Evolutionary conservation across 2,113 vertebrate genomes (phyloP).

Genomic region (Pelodiscus sinensis): DNA sequence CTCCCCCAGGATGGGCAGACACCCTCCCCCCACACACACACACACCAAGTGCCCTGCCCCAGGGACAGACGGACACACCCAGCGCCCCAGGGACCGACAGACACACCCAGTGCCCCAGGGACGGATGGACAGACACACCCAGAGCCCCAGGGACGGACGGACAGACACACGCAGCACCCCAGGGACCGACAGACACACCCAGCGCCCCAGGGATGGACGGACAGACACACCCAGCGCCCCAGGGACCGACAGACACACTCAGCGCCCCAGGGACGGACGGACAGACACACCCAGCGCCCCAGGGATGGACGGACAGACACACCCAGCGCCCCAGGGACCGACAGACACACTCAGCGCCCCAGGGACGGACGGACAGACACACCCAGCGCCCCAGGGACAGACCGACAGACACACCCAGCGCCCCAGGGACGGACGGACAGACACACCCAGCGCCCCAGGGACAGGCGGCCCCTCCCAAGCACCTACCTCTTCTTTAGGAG

Average conservation of each 20-base stretch:
- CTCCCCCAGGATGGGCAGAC: too few relatives aligned
- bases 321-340: neutral
- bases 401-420: neutral
- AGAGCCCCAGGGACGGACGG: too few relatives aligned
- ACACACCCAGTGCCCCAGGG: neutral
- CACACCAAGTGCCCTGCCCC: neutral
- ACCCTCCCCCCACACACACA: too few relatives aligned
- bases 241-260: neutral
- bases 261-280: neutral
- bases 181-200: too few relatives aligned
- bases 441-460: neutral
- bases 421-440: too few relatives aligned
- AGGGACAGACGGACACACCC: too few relatives aligned
- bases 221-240: neutral
- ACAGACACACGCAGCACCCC: neutral
- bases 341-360: neutral
- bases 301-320: too few relatives aligned
- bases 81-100: neutral
- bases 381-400: neutral
- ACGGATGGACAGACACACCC: neutral
- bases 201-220: neutral
- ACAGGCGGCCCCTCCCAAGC: neutral
- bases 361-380: neutral
- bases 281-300: neutral
- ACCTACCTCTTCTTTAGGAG: conserved; percentile 92